Base-by-base conservation (phyloP, 2,797 vertebrate genomes). In the Acrossocheilus wenchowensis region DNA sequence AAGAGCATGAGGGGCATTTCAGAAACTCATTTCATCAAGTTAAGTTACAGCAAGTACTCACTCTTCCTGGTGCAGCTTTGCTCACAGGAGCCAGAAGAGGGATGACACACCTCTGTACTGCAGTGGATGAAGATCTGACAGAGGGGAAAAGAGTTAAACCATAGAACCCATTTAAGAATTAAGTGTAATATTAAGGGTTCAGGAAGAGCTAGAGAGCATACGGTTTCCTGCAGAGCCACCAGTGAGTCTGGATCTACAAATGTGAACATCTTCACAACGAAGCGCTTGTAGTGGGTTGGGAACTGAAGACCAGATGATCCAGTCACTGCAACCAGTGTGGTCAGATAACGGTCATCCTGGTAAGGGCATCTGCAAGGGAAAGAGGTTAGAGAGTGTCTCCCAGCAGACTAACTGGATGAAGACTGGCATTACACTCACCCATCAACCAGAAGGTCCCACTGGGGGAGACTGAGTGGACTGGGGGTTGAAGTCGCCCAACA, bases 251-350 rank as follows among this genome's bases (percentile, higher is more conserved):
- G 1, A 5, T 86, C 64, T 6, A 95, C 91, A 91, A 95, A 95
- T 0, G 91, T 93, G 90, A 95, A 95, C 94, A 95, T 95, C 91
- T 93, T 93, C 62, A 95, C 92, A 90, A 92, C 6, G 66, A 95
- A 96, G 34, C 90, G 89, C 17, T 75, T 93, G 90, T 93, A 78
- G 87, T 95, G 94, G 26, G 23, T 85, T 23, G 93, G 93, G 62
- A 41, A 91, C 3, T 6, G 0, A 6, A 94, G n/a, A 21, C 84
- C 87, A 30, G 91, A 73, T n/a, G 91, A 91, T 8, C 19, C 2
- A 82, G 4, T 69, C 71, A 93, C 86, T 36, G 14, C 86, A 50
- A 93, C 23, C 64, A 92, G 23, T 0, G 4, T 0, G 36, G 94
- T 94, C 84, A n/a, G 43, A 74, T 95, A 94, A 48, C 45, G 88